Evolutionary conservation across 2,888 invertebrate species (phyloP).

Genomic region (Sminthurides aquaticus): DNA sequence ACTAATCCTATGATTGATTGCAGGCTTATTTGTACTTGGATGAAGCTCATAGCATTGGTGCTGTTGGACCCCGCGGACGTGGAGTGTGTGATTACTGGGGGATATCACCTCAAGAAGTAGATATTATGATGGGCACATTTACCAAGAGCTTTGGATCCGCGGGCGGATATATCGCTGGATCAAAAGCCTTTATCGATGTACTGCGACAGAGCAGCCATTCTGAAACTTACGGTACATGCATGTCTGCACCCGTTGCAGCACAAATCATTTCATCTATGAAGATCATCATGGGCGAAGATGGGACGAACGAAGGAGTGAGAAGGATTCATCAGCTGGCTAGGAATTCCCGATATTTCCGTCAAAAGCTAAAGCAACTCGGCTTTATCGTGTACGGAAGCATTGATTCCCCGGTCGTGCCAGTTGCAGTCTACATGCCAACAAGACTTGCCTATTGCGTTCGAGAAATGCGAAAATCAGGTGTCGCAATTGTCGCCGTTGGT

Average conservation of each 20-base stretch:
- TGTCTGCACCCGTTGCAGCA: slow-evolving; percentile 86
- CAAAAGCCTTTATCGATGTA: slow-evolving; percentile 71
- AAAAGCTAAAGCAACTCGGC: slow-evolving; percentile 72
- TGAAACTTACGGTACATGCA: slow-evolving; percentile 73
- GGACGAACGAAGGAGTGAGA: slow-evolving; percentile 58
- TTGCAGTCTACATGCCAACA: slow-evolving; percentile 87
- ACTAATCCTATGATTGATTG: too few species aligned
- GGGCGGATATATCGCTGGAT: slow-evolving; percentile 92
- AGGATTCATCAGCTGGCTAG: slow-evolving; percentile 65
- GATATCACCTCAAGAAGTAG: slow-evolving; percentile 72
- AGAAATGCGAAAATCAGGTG: slow-evolving; percentile 66
- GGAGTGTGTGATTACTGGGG: slow-evolving; percentile 84
- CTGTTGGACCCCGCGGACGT: slow-evolving; percentile 76
- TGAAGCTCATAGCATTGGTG: slow-evolving; percentile 96
- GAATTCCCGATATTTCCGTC: slow-evolving; percentile 75
- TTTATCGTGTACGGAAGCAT: slow-evolving; percentile 85
- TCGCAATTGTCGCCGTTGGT: slow-evolving; percentile 95
- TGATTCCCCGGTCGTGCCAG: slow-evolving; percentile 93
- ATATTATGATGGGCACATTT: slow-evolving; percentile 96
- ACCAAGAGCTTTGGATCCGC: slow-evolving; percentile 97
- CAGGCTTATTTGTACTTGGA: slow-evolving; percentile 88
- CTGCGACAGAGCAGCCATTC: slow-evolving; percentile 74
- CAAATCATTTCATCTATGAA: slow-evolving; percentile 84
- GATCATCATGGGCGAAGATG: slow-evolving; percentile 77
- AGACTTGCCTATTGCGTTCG: slow-evolving; percentile 88